Base-by-base conservation (phyloP, 1,140 invertebrate species). In the Stegodyphus mimosarum region DNA sequence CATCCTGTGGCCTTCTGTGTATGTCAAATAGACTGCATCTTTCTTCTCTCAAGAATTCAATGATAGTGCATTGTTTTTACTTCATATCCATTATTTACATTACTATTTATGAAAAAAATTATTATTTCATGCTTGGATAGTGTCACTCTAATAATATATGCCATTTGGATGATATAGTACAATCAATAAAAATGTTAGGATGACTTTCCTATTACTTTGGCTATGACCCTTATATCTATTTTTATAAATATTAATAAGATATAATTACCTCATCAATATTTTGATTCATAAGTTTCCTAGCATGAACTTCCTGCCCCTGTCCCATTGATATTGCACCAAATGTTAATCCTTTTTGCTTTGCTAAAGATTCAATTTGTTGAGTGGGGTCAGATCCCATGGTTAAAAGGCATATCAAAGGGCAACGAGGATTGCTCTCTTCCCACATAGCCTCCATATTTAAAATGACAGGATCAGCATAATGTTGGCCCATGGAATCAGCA, bases 311-410 rank as follows among this genome's bases (percentile, higher is more conserved):
- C 87, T 92, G 91, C 53, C 91, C 91, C 87, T 92, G 91, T 71
- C 91, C 91, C 91, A 92, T 92, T 15, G 91, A 91, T 66, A 91
- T 91, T 33, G 90, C 88, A 49, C 88, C 87, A 72, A 88, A 90
- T 71, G 91, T 90, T 90, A 88, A 63, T 85, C 55, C 76, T 17
- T 85, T 89, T 88, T 90, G 90, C 87, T 91, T 92, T 7, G 91
- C 91, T 49, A 92, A 86, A n/a, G 87, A 87, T 87, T 91, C 91
- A 83, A 92, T 92, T 71, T 89, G 89, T 66, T 88, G 90, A 17
- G 91, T 91, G 7, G 91, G 91, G 87, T 92, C 91, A 10, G 90
- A 91, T 10, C 91, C 91, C 89, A 91, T 91, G 13, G 91, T 91
- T 60, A 92, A 88, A 33, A 92, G 88, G 85, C 91, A 90, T 13